These are phyloP conservation scores for Drosophila dives DNA, from an alignment of 2,888 invertebrate genomes.

Conservation along the genomic window DNA sequence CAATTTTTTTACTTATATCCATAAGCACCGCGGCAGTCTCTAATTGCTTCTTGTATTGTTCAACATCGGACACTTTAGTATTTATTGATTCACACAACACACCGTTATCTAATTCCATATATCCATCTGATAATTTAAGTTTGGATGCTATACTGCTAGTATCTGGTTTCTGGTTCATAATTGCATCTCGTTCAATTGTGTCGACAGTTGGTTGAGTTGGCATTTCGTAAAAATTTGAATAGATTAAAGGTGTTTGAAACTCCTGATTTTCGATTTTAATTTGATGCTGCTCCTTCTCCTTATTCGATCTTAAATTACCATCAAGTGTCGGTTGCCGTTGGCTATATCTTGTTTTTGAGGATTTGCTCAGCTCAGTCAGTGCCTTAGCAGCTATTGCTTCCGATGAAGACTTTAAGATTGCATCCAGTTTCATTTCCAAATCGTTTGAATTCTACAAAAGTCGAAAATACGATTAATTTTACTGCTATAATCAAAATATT, in stretches of 20 bases:
- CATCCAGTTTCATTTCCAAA: slow-evolving; percentile 67
- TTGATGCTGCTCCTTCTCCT: slow-evolving; percentile 43
- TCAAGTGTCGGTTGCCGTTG: slow-evolving; percentile 44
- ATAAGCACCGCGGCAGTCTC: slow-evolving; percentile 85
- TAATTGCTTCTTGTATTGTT: slow-evolving; percentile 81
- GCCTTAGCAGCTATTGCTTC: slow-evolving; percentile 85
- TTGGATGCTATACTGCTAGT: slow-evolving; percentile 27
- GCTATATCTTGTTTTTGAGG: slow-evolving; percentile 72
- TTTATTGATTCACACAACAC: slow-evolving; percentile 25
- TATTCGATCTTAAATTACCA: slow-evolving; percentile 34
- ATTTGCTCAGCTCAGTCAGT: slow-evolving; percentile 84
- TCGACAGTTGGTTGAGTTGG: slow-evolving; percentile 28
- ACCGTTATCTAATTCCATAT: slow-evolving; percentile 34
- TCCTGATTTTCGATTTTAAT: slow-evolving; percentile 44
- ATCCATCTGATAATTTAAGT: slow-evolving; percentile 23
- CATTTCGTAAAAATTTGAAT: slow-evolving; percentile 51
- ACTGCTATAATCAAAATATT: neutral
- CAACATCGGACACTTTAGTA: slow-evolving; percentile 53
- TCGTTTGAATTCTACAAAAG: slow-evolving; percentile 57
- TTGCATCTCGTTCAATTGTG: slow-evolving; percentile 36
- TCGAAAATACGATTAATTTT: neutral
- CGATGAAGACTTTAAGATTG: slow-evolving; percentile 79
- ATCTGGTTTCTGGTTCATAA: slow-evolving; percentile 30
- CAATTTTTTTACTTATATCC: slow-evolving; percentile 85
- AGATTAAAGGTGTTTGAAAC: slow-evolving; percentile 30